Base-by-base conservation (phyloP, 2,888 invertebrate species). In the Orchesella flavescens region DNA sequence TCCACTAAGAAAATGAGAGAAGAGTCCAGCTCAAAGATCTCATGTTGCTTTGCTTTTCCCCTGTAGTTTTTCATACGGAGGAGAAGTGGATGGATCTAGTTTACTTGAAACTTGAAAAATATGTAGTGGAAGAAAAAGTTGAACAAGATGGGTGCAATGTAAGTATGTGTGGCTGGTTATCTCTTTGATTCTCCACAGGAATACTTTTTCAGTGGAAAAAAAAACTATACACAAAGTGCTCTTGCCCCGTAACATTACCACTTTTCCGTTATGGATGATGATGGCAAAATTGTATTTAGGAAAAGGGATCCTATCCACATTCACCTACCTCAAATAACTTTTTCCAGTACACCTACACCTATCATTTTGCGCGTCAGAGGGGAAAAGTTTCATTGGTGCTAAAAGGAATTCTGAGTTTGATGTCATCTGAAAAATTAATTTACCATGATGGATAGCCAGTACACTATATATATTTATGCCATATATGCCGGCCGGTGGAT, bases 351-450 rank as follows among this genome's bases (percentile, higher is more conserved):
- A 34, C 12, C 63, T 34, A 34, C 34, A 34, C 12, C 63, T 63
- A 34, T 63, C 63, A 34, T 53, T 55, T 71, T 53, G n/a, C 34
- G 13, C n/a, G 59, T 34, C 59, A 71, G 46, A 49, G 46, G 17
- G 63, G 15, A 68, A 17, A 72, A 46, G 79, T 72, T 65, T 72
- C 66, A 43, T 23, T 65, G 66, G 80, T 66, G 80, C 44, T 80
- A 80, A 80, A 80, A 80, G 80, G 80, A 74, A 74, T 80, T 80
- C 73, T 68, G 66, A 73, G 80, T 80, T 68, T 80, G 80, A 55
- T 80, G 73, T 80, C 55, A 4, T 19, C 21, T 80, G 80, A 80
- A 73, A 80, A 80, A 80, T 80, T 66, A 74, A 74, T 80, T 72
- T 65, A 65, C 34, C 57, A 24, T 59, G 72, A 72, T 72, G 69